These are phyloP conservation scores for Caenorhabditis becei DNA, from an alignment of 2,888 invertebrate species.

Conservation along the genomic window DNA sequence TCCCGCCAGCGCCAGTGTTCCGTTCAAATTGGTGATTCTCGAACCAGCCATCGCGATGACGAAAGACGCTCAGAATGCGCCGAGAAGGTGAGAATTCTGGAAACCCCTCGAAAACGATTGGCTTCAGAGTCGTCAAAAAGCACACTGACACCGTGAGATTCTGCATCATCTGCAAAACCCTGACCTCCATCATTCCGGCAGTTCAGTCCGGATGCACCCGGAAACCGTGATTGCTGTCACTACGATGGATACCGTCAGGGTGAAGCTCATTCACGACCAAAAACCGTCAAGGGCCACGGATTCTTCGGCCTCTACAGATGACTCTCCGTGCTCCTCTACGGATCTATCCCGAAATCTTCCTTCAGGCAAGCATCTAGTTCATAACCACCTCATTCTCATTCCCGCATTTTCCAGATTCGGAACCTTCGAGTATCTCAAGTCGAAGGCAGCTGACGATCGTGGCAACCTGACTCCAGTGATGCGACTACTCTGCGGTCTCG, in stretches of 20 bases:
- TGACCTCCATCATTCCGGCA: conserved; percentile 98
- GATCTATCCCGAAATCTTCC: conserved; percentile 98
- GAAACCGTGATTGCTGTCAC: too few relatives aligned
- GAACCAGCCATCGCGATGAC: conserved; percentile 99
- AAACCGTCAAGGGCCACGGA: conserved; percentile 92
- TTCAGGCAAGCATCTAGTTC: conserved; percentile 86
- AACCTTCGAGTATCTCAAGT: conserved; percentile 94
- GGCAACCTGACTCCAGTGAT: conserved; percentile 89
- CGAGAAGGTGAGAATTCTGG: conserved; percentile 88
- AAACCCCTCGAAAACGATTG: conserved; percentile 70
- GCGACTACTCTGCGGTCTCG: conserved; percentile 92
- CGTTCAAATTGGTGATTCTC: conserved; percentile 92
- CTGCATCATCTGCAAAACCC: conserved; percentile 98
- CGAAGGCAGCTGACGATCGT: conserved; percentile 87
- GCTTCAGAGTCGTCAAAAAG: conserved; percentile 93
- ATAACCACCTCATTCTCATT: background rate
- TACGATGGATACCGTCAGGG: too few relatives aligned
- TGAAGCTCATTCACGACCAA: too few relatives aligned
- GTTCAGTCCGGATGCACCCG: conserved; percentile 88
- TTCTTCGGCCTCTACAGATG: conserved; percentile 95
- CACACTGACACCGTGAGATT: conserved; percentile 98
- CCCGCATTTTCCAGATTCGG: conserved; percentile 88
- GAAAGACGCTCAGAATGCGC: conserved; percentile 98
- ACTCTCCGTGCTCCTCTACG: conserved; percentile 94
- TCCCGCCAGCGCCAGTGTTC: conserved; percentile 14